Percentiles rank a stretch among this genome's conserved stretches.
Conservation (phyloP, 2,797 vertebrate species). For the Chaenodraco wilsoni region DNA sequence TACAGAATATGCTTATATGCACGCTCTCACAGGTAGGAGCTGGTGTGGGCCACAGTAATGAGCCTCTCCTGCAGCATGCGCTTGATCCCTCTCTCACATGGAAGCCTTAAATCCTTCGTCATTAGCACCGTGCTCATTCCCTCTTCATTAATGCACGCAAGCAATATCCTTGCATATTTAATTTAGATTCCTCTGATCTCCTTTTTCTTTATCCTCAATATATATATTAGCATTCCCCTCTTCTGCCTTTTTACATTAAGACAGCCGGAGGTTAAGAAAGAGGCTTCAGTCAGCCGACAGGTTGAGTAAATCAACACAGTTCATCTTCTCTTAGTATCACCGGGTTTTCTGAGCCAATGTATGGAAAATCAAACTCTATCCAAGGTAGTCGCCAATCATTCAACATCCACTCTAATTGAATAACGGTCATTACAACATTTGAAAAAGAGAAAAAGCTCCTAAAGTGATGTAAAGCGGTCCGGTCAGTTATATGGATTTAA, state of each 20-base stretch:
- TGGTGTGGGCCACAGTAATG: slow-evolving; percentile 57
- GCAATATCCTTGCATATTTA: slow-evolving; percentile 68
- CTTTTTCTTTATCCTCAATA: slow-evolving; percentile 41
- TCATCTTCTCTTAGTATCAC: slow-evolving; percentile 26
- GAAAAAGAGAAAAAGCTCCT: slow-evolving; percentile 39
- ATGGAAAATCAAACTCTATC: slow-evolving; percentile 64
- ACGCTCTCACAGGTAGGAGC: slow-evolving; percentile 51
- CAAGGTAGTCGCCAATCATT: slow-evolving; percentile 42
- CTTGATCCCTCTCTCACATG: slow-evolving; percentile 55
- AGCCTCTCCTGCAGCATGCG: slow-evolving; percentile 55
- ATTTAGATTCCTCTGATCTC: slow-evolving; percentile 67
- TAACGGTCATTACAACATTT: slow-evolving; percentile 48
- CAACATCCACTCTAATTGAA: slow-evolving; percentile 62
- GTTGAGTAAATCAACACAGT: slow-evolving; percentile 25
- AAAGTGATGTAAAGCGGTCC: slow-evolving; percentile 52
- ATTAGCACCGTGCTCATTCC: slow-evolving; percentile 57
- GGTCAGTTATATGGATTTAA: slow-evolving; percentile 74
- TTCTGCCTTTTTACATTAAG: slow-evolving; percentile 21
- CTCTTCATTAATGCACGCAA: slow-evolving; percentile 63
- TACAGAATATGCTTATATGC: slow-evolving; percentile 28
- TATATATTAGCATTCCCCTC: slow-evolving; percentile 46
- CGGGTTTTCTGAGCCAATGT: slow-evolving; percentile 14
- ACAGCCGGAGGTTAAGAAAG: slow-evolving; percentile 42
- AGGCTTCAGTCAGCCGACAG: slow-evolving; percentile 18
- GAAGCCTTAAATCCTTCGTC: slow-evolving; percentile 63